A percentile compares a stretch with the other conserved stretches of the same genome.
Conservation (phyloP, 1,140 invertebrate genomes). For the Euschistus heros region DNA sequence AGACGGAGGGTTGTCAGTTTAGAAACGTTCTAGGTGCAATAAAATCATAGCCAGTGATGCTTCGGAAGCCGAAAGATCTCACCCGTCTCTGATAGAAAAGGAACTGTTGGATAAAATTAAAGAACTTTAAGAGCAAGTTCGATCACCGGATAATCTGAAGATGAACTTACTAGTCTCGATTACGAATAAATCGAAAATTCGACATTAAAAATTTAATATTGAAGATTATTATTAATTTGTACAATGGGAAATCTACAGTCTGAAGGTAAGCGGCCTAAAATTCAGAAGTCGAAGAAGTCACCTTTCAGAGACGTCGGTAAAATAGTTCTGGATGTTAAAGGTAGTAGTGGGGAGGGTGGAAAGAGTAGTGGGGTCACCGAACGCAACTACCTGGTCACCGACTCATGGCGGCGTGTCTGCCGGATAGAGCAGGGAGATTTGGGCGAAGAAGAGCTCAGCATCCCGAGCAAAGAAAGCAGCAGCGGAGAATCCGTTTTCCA, state of each 20-base stretch:
- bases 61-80: too few species aligned
- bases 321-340: not conserved
- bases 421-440: not conserved
- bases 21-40: too few species aligned
- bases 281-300: not conserved
- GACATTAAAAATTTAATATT: too few species aligned
- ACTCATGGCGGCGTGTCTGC: conserved; percentile 21
- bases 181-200: too few species aligned
- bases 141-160: too few species aligned
- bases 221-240: too few species aligned
- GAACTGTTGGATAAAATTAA: too few species aligned
- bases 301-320: not conserved
- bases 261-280: conserved; percentile 1
- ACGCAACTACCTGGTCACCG: conserved; percentile 20
- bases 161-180: too few species aligned
- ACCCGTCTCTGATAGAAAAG: too few species aligned
- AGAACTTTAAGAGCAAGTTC: too few species aligned
- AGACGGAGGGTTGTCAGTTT: too few species aligned
- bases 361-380: not conserved
- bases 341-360: conserved; percentile 3
- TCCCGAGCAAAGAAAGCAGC: conserved; percentile 23
- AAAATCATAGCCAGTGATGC: too few species aligned
- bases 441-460: conserved; percentile 8
- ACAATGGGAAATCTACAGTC: conserved; percentile 20
- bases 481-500: conserved; percentile 21